phyloP scores from a whole-genome alignment of 1,140 invertebrate genomes.

The Calycopis cecrops region DNA sequence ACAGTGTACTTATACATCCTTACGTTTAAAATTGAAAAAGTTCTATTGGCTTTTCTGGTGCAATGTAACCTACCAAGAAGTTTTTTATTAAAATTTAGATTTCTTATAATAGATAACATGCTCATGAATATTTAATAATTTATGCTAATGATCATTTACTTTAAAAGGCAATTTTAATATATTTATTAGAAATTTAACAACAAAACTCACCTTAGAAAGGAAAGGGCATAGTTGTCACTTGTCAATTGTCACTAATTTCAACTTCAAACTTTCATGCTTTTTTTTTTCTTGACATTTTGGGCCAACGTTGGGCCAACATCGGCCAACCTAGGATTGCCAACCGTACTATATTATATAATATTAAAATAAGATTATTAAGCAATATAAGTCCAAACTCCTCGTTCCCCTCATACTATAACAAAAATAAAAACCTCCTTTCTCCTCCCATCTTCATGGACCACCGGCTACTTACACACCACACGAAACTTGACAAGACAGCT shows the following conservation, averaged over 20 bases:
- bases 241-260: background rate
- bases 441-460: too few relatives aligned
- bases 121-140: background rate
- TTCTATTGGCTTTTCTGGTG: constrained; percentile 27
- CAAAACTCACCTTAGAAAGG: background rate
- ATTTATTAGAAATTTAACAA: background rate
- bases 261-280: background rate
- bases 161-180: background rate
- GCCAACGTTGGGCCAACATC: too few relatives aligned
- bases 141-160: background rate
- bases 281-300: constrained; percentile 18
- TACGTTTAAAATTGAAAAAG: constrained; percentile 23
- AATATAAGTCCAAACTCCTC: too few relatives aligned
- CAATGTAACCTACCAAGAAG: constrained; percentile 31
- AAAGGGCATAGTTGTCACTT: constrained; percentile 2
- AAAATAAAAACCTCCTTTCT: too few relatives aligned
- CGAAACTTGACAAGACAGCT: too few relatives aligned
- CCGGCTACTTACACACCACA: too few relatives aligned
- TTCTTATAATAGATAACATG: constrained; percentile 3
- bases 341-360: too few relatives aligned
- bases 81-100: constrained; percentile 21
- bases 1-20: constrained; percentile 64
- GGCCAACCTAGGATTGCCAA: too few relatives aligned
- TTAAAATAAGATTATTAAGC: too few relatives aligned
- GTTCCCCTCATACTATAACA: too few relatives aligned